Percentiles rank a stretch among this genome's conserved stretches.
Evolutionary conservation across 2,888 invertebrate species (phyloP).

Genomic region (Calameuta idolon): DNA sequence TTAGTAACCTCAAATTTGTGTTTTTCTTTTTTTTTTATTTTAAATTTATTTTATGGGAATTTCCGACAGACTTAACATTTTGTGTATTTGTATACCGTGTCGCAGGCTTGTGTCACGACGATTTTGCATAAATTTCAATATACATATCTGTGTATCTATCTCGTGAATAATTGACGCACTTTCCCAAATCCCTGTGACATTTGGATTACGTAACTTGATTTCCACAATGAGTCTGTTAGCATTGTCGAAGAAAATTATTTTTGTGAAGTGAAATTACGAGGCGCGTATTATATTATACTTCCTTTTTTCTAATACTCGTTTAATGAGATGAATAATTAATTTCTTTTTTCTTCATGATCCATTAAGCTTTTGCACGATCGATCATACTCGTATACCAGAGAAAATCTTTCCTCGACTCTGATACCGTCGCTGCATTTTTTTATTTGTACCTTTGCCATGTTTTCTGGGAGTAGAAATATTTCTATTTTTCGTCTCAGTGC

Average conservation of each 20-base stretch:
- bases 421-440: slow-evolving; percentile 24
- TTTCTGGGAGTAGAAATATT: slow-evolving; percentile 30
- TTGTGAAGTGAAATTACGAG: not conserved
- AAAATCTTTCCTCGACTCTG: not conserved
- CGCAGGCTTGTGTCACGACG: too few species aligned
- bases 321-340: not conserved
- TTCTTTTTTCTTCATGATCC: not conserved
- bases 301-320: not conserved
- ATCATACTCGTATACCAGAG: not conserved
- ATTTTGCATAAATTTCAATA: too few species aligned
- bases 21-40: not conserved
- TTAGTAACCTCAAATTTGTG: not conserved
- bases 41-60: not conserved
- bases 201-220: too few species aligned
- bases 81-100: too few species aligned
- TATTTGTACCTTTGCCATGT: slow-evolving; percentile 1
- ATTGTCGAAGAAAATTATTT: not conserved
- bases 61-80: not conserved
- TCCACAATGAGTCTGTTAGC: too few species aligned
- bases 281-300: not conserved
- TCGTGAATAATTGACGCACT: too few species aligned
- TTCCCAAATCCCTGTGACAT: too few species aligned
- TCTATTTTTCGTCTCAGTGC: slow-evolving; percentile 36
- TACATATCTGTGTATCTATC: too few species aligned
- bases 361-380: too few species aligned